Percentiles rank a stretch among this genome's conserved stretches.
Evolutionary conservation across 2,797 vertebrate species (phyloP).

Genomic region (Muscicapa comitata): DNA sequence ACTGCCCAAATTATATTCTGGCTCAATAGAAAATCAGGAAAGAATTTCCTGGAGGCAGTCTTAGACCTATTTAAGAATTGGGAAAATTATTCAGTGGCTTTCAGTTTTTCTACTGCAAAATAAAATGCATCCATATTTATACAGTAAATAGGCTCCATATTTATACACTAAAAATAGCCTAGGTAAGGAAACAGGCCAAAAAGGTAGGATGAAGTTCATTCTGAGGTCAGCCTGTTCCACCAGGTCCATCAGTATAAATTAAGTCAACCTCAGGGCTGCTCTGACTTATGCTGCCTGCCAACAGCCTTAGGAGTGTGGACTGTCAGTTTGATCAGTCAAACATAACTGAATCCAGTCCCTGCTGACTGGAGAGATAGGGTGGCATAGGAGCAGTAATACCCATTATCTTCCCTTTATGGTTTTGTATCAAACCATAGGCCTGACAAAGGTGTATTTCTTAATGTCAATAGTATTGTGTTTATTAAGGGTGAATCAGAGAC

Average conservation of each 20-base stretch:
- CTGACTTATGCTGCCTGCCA: slow-evolving; percentile 14
- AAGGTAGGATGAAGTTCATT: slow-evolving; percentile 15
- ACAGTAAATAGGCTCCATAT: neutral
- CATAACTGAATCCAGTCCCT: neutral
- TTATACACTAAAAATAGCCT: neutral
- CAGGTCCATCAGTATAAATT: slow-evolving; percentile 20
- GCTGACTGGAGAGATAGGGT: neutral
- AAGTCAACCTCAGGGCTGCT: neutral
- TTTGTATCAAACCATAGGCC: neutral
- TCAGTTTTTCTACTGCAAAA: neutral
- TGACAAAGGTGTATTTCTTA: neutral
- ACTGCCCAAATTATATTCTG: neutral
- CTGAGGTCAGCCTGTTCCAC: slow-evolving; percentile 17
- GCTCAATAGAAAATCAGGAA: neutral
- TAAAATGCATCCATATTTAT: neutral
- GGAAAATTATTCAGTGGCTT: neutral
- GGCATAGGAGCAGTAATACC: neutral
- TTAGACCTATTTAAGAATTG: neutral
- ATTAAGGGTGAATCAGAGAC: neutral
- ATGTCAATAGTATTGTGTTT: neutral
- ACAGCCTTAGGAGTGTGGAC: neutral
- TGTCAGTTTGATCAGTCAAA: slow-evolving; percentile 6
- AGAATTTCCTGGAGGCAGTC: neutral
- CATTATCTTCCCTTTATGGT: neutral
- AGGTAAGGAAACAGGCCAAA: neutral